Evolutionary conservation across 2,113 vertebrate species (phyloP).

Genomic region (Morphnarchus princeps): DNA sequence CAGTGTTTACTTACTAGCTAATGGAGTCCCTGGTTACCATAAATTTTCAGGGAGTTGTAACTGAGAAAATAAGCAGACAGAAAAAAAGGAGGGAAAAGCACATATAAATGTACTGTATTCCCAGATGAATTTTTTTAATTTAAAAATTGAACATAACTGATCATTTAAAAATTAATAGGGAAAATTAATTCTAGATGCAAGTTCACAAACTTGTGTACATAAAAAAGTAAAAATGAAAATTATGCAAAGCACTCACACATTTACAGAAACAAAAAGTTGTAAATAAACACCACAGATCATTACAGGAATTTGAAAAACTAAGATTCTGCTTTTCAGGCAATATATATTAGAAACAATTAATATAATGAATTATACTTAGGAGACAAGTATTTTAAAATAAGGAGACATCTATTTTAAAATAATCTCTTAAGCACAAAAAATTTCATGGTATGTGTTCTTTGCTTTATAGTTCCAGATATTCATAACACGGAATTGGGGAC

Average conservation of each 20-base stretch:
- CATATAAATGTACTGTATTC: not conserved
- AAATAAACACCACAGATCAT: not conserved
- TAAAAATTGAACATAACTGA: not conserved
- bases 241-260: accelerated
- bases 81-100: not conserved
- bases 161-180: not conserved
- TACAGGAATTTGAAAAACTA: not conserved
- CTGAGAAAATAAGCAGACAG: not conserved
- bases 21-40: not conserved
- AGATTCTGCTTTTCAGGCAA: not conserved
- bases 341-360: not conserved
- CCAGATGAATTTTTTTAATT: not conserved
- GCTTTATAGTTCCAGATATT: not conserved
- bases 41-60: not conserved
- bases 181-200: not conserved
- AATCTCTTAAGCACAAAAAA: not conserved
- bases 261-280: not conserved
- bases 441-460: not conserved
- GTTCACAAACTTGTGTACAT: not conserved
- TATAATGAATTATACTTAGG: not conserved
- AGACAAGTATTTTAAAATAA: not conserved
- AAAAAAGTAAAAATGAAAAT: not conserved
- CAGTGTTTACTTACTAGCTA: not conserved
- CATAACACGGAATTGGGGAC: not conserved
- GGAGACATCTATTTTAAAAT: not conserved